Percentiles rank a stretch among this genome's conserved stretches.
phyloP scores from a whole-genome alignment of 2,797 vertebrate genomes.

The Parauchenoglanis punctatus region DNA sequence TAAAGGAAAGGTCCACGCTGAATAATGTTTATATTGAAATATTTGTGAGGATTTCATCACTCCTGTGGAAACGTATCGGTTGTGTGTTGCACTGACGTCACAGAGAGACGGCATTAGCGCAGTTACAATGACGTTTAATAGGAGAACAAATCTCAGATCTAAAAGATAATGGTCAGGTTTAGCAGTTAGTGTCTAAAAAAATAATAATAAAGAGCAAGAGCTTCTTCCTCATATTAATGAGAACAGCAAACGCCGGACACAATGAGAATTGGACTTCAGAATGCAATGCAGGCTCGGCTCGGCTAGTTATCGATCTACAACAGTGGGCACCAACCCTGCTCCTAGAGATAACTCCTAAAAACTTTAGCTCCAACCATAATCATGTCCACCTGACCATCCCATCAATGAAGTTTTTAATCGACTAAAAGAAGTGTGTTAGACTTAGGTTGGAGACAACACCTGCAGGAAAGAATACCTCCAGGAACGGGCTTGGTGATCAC shows the following conservation, averaged over 20 bases:
- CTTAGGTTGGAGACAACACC: no score
- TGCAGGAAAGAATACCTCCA: no score
- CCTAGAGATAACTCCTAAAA: no score
- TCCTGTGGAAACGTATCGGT: neutral
- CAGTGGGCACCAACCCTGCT: no score
- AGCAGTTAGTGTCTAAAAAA: neutral
- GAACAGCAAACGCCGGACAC: neutral
- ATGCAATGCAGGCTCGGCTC: neutral
- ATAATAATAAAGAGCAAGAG: no score
- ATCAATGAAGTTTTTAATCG: no score
- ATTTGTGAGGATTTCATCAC: neutral
- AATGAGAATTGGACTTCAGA: neutral
- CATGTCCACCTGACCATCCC: no score
- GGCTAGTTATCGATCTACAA: neutral
- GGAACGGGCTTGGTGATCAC: neutral
- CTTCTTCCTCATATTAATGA: neutral
- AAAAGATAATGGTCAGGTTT: neutral
- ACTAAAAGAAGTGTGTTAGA: no score
- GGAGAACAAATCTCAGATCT: neutral
- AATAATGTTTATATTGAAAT: neutral
- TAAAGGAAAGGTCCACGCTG: neutral
- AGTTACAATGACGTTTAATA: neutral
- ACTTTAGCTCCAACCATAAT: no score
- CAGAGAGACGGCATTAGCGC: neutral
- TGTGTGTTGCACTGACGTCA: neutral